phyloP scores from a whole-genome alignment of 2,888 invertebrate species.

The Chrysomela aeneicollis region DNA sequence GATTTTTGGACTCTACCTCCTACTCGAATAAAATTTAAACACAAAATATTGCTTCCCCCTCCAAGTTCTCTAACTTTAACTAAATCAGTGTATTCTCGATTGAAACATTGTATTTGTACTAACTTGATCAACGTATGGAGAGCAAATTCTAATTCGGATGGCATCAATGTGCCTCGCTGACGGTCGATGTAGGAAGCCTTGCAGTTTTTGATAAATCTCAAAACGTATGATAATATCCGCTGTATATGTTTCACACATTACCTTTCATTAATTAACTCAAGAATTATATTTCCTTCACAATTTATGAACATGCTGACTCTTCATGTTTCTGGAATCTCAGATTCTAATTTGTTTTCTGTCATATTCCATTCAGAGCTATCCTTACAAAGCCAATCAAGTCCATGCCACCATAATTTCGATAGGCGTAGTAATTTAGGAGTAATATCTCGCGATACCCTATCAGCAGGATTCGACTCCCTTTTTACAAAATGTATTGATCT shows the following conservation, averaged over 20 bases:
- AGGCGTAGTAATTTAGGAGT: conserved; percentile 1
- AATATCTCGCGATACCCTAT: not conserved
- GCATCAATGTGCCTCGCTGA: not conserved
- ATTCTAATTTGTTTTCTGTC: not conserved
- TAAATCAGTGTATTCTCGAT: not conserved
- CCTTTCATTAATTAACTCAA: not conserved
- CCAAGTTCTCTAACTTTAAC: not conserved
- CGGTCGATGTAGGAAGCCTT: not conserved
- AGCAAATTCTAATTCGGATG: not conserved
- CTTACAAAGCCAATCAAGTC: not conserved
- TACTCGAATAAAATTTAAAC: not conserved
- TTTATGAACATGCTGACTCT: not conserved
- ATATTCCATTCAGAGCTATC: conserved; percentile 6
- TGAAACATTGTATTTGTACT: conserved; percentile 3
- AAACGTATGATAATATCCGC: conserved; percentile 1
- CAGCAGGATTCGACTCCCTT: not conserved
- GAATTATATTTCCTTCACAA: not conserved
- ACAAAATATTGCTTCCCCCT: not conserved
- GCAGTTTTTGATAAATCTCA: not conserved
- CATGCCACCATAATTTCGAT: not conserved
- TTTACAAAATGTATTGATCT: too few species aligned
- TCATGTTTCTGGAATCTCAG: not conserved
- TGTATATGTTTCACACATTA: not conserved
- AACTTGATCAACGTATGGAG: not conserved
- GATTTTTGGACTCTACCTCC: not conserved